Percentiles rank a stretch among this genome's conserved stretches.
phyloP scores from a whole-genome alignment of 2,113 vertebrate species.

The Bubo bubo region DNA sequence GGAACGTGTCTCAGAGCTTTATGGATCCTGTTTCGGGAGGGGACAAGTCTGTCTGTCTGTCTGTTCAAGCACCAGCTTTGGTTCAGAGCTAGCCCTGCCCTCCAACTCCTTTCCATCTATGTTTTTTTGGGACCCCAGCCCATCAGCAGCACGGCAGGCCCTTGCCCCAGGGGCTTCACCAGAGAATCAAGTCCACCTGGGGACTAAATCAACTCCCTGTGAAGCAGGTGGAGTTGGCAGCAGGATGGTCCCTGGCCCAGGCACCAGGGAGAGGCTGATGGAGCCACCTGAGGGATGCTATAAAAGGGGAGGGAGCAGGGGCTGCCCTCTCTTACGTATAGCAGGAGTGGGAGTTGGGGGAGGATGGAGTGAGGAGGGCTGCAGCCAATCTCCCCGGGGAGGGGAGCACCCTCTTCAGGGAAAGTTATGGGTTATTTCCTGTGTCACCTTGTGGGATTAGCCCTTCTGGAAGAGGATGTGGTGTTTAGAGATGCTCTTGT shows the following conservation, averaged over 20 bases:
- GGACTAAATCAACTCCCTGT: background rate
- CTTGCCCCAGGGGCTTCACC: background rate
- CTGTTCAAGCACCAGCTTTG: background rate
- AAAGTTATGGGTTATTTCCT: fast-evolving
- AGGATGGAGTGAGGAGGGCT: background rate
- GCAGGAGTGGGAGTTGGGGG: fast-evolving
- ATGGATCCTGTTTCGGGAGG: background rate
- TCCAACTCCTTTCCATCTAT: background rate
- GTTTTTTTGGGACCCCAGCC: background rate
- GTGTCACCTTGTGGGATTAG: background rate
- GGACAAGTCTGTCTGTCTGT: background rate
- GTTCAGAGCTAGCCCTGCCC: background rate
- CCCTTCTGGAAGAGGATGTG: background rate
- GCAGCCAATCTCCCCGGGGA: fast-evolving
- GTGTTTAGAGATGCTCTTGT: background rate
- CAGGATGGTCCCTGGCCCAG: background rate
- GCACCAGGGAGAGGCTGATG: background rate
- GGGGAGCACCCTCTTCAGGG: fast-evolving
- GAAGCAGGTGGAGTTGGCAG: background rate
- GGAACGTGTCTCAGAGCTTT: background rate
- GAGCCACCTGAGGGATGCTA: background rate
- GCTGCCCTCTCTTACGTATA: fast-evolving
- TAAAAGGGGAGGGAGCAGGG: fast-evolving
- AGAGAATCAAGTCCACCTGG: background rate
- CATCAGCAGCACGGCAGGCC: fast-evolving